phyloP scores from a whole-genome alignment of 2,888 invertebrate species.

The Cerastoderma edule region DNA sequence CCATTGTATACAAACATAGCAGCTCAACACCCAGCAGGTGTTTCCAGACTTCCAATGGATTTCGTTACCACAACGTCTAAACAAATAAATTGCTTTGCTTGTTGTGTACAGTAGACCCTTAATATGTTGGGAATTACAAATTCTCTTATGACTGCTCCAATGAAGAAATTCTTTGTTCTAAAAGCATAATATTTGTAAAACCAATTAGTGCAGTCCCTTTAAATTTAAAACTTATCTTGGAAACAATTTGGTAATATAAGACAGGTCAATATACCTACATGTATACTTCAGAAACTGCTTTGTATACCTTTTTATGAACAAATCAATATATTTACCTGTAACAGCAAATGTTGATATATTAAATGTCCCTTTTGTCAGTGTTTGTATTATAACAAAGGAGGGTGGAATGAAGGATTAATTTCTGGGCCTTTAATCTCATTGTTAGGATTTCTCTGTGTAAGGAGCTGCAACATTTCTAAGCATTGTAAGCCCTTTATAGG shows the following conservation, averaged over 20 bases:
- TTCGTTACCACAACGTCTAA: slow-evolving; percentile 18
- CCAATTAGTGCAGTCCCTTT: too few relatives aligned
- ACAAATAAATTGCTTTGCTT: slow-evolving; percentile 17
- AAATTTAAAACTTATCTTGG: too few relatives aligned
- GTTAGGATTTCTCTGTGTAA: not conserved
- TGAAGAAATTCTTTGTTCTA: too few relatives aligned
- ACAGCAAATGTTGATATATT: slow-evolving; percentile 2
- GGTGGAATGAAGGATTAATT: not conserved
- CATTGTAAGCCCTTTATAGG: not conserved
- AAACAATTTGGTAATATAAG: too few relatives aligned
- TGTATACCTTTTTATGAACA: slow-evolving; percentile 16
- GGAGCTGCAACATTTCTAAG: not conserved
- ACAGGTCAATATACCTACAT: too few relatives aligned
- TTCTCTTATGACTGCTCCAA: too few relatives aligned
- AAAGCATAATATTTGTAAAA: too few relatives aligned
- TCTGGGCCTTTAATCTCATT: not conserved
- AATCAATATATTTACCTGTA: too few relatives aligned
- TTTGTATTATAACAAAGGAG: not conserved
- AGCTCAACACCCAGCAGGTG: not conserved
- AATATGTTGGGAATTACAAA: too few relatives aligned
- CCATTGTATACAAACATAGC: slow-evolving; percentile 12
- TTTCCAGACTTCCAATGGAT: slow-evolving; percentile 21
- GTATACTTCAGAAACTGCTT: too few relatives aligned
- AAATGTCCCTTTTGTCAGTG: not conserved
- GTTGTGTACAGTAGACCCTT: too few relatives aligned